phyloP scores from a whole-genome alignment of 2,888 invertebrate species.

The Sphaerophoria taeniata region DNA sequence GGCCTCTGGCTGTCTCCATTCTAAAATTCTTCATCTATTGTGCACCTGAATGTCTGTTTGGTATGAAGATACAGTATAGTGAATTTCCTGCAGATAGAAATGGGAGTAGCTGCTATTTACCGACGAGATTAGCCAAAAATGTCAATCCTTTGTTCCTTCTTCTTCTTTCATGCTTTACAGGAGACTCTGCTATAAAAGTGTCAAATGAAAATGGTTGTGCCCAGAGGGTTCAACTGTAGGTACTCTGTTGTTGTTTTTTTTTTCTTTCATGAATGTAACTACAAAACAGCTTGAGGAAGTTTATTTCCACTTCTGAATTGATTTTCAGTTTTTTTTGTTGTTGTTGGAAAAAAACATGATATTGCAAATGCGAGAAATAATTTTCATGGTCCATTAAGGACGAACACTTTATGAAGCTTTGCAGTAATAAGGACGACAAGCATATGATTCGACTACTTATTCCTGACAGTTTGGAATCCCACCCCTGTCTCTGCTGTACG shows the following conservation, averaged over 20 bases:
- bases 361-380: constrained; percentile 28
- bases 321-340: neutral
- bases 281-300: neutral
- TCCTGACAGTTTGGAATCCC: neutral
- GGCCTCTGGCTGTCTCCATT: neutral
- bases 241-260: neutral
- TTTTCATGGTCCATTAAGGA: constrained; percentile 24
- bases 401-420: neutral
- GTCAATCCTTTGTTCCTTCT: constrained; percentile 11
- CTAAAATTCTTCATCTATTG: neutral
- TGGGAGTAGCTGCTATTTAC: constrained; percentile 53
- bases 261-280: neutral
- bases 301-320: constrained; percentile 1
- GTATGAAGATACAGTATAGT: neutral
- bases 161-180: neutral
- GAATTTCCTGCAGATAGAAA: constrained; percentile 61
- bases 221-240: constrained; percentile 35
- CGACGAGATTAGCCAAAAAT: constrained; percentile 49
- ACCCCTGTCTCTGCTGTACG: neutral
- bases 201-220: constrained; percentile 44
- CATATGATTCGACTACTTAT: constrained; percentile 4
- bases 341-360: constrained; percentile 23
- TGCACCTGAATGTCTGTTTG: neutral
- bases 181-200: constrained; percentile 29
- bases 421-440: neutral